Evolutionary conservation across 2,888 invertebrate genomes (phyloP).

Genomic region (Gryllus longicercus): DNA sequence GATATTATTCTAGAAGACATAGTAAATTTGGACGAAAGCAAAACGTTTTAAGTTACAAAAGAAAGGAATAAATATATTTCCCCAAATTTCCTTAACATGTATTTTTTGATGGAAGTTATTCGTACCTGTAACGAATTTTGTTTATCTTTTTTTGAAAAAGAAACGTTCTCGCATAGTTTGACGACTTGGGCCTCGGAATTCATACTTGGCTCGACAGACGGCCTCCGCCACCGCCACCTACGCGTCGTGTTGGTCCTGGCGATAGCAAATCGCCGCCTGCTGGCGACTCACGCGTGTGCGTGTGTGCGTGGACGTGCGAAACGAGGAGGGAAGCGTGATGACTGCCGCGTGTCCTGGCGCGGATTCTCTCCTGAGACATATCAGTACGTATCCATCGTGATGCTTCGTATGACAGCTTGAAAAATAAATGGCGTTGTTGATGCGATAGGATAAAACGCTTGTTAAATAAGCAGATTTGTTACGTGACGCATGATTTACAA

Average conservation of each 20-base stretch:
- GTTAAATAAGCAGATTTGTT: too few relatives aligned
- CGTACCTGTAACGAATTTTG: too few relatives aligned
- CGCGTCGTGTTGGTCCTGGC: background rate
- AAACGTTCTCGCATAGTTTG: too few relatives aligned
- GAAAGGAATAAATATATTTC: too few relatives aligned
- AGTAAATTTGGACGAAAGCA: too few relatives aligned
- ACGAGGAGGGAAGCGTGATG: background rate
- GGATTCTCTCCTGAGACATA: background rate
- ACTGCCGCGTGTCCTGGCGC: background rate
- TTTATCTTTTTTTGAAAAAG: too few relatives aligned
- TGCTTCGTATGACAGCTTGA: background rate
- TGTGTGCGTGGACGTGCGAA: background rate
- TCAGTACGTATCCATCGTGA: background rate
- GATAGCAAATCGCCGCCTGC: background rate
- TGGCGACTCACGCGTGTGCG: background rate
- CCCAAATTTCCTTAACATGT: too few relatives aligned
- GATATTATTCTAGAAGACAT: too few relatives aligned
- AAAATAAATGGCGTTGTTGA: background rate
- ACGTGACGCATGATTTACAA: too few relatives aligned
- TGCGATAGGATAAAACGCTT: too few relatives aligned
- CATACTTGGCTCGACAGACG: background rate
- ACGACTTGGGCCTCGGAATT: background rate
- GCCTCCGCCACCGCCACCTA: background rate
- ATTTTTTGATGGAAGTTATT: too few relatives aligned
- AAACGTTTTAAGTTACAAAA: too few relatives aligned